Evolutionary conservation across 2,797 vertebrate species (phyloP).

Genomic region (Molossus alvarezi): DNA sequence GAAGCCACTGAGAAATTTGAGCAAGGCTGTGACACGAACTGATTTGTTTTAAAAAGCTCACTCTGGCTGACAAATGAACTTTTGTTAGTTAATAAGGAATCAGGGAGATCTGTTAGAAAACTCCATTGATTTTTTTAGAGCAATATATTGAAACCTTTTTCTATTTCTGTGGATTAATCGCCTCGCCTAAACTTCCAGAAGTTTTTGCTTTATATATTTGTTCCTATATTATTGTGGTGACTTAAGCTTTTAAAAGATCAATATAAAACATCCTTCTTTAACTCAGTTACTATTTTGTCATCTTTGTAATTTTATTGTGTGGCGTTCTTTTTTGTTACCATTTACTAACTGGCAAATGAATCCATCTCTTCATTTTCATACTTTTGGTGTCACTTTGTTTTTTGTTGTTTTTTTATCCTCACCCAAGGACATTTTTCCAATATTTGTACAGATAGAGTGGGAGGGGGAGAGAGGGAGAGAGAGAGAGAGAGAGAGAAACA

Average conservation of each 20-base stretch:
- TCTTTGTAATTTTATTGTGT: conserved; percentile 14
- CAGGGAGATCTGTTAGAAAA: conserved; percentile 1
- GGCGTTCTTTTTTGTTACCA: conserved; percentile 16
- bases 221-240: conserved; percentile 8
- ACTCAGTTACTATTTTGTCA: background rate
- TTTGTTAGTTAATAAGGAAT: conserved; percentile 9
- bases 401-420: no score
- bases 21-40: background rate
- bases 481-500: no score
- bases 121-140: conserved; percentile 17
- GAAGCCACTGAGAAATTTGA: background rate
- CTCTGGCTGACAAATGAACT: background rate
- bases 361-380: background rate
- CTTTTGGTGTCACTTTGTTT: background rate
- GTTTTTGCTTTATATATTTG: background rate
- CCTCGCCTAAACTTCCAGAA: background rate
- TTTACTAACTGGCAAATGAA: conserved; percentile 28
- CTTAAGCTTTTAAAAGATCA: conserved; percentile 39
- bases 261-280: conserved; percentile 20
- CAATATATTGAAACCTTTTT: background rate
- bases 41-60: background rate
- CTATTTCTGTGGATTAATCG: conserved; percentile 6
- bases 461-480: no score
- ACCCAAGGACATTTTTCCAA: no score
- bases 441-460: no score